Base-by-base conservation (phyloP, 2,888 invertebrate species). In the Campoletis raptor region DNA sequence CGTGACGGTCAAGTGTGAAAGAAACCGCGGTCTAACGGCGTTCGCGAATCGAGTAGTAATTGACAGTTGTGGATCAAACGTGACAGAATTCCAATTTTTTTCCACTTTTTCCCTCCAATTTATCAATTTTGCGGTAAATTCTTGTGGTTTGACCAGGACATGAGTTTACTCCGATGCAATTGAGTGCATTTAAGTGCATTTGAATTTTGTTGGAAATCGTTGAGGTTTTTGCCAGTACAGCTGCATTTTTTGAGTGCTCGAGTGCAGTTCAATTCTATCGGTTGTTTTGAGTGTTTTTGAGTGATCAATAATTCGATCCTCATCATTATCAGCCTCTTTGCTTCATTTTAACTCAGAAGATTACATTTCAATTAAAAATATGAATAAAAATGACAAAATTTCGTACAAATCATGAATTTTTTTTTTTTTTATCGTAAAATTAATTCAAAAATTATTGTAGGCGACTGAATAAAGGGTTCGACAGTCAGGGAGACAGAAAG, bases 21-120 rank as follows among this genome's bases (percentile, higher is more conserved):
- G 64, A 81, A 85, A 79, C 52, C 40, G 76, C 45, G 57, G 42
- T 42, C 30, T 61, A 42, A 64, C 42, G 73, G 42, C 36, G 36
- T 5, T 15, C 61, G 61, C 61, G 72, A 83, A 83, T 66, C 64
- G 78, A 79, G 79, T 84, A 80, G 83, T 84, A 42, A 84, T 57
- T 67, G 40, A 66, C 66, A 67, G 45, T 54, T 21, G 21, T 83
- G 7, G 57, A 69, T 74, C 83, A 80, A 74, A 79, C 83, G 42
- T 15, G 54, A 30, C 37, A 37, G 40, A 18, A 42, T 76, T 64
- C 24, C 52, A 37, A n/a, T n/a, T 52, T 37, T 77, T 48, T 76
- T 36, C 40, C 24, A 52, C 21, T 67, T 12, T 69, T 42, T 30
- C 9, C 9, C 15, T 45, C 12, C 30, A 36, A n/a, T 54, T 79